phyloP scores from a whole-genome alignment of 2,888 invertebrate species.

The Latrodectus elegans region DNA sequence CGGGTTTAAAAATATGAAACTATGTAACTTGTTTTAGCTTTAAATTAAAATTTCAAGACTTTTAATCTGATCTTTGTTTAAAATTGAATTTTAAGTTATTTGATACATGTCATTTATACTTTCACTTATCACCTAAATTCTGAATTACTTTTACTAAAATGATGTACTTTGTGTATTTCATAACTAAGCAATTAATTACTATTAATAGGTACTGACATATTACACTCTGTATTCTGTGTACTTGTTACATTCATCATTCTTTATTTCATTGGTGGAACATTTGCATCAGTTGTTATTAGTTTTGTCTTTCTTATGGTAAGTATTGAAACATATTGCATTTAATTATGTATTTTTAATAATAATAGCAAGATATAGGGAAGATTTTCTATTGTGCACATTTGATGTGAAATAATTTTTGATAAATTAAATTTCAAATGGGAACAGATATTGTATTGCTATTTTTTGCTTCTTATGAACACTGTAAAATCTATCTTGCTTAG shows the following conservation, averaged over 20 bases:
- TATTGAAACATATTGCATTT: constrained; percentile 19
- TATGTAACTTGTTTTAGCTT: too few relatives aligned
- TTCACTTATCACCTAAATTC: too few relatives aligned
- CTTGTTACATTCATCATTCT: constrained; percentile 83
- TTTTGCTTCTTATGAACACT: not conserved
- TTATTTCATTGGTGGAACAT: constrained; percentile 80
- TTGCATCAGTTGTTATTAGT: constrained; percentile 81
- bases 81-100: too few relatives aligned
- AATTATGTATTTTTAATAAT: not conserved
- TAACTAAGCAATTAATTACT: too few relatives aligned
- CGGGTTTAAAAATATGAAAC: too few relatives aligned
- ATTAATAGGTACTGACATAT: constrained; percentile 79
- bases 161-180: too few relatives aligned
- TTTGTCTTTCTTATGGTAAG: constrained; percentile 86
- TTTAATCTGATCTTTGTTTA: too few relatives aligned
- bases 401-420: not conserved
- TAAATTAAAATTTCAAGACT: too few relatives aligned
- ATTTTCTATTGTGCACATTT: not conserved
- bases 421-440: not conserved
- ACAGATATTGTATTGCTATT: not conserved
- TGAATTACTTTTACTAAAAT: too few relatives aligned
- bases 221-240: constrained; percentile 86
- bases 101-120: too few relatives aligned
- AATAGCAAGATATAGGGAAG: not conserved
- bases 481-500: not conserved